Percentiles rank a stretch among this genome's conserved stretches.
Conservation (phyloP, 2,797 vertebrate genomes). For the Neopelma chrysocephalum region DNA sequence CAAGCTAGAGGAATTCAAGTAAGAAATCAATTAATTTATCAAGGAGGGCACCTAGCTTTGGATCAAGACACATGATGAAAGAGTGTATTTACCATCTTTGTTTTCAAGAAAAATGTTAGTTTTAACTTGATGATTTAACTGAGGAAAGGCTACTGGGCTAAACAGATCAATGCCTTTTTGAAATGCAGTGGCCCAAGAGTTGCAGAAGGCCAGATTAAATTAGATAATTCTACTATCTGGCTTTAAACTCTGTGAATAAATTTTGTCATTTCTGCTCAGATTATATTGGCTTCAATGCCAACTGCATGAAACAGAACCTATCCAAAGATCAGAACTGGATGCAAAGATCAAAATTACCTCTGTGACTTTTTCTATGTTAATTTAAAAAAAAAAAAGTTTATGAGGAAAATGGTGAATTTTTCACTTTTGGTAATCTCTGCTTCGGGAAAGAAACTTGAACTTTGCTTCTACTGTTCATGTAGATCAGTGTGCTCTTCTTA, state of each 20-base stretch:
- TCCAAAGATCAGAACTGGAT: not conserved
- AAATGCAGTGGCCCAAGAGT: not conserved
- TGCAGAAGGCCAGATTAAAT: not conserved
- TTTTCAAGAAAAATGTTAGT: not conserved
- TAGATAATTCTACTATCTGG: not conserved
- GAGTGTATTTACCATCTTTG: not conserved
- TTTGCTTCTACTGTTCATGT: not conserved
- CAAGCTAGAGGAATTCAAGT: not conserved
- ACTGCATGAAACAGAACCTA: not conserved
- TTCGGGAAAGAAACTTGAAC: not conserved
- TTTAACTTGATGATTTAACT: not conserved
- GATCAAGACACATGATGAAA: not conserved
- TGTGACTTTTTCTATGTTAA: not conserved
- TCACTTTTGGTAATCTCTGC: not conserved
- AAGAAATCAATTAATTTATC: not conserved
- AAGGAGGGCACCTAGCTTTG: not conserved
- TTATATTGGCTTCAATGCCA: not conserved
- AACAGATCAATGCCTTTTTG: not conserved
- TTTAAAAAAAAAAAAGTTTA: rapidly evolving
- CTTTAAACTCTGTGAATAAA: not conserved
- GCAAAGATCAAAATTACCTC: not conserved
- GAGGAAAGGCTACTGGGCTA: not conserved
- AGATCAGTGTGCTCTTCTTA: not conserved
- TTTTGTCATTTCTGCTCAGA: not conserved
- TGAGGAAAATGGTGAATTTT: not conserved